Evolutionary conservation across 1,140 invertebrate species (phyloP).

Genomic region (Dinoponera quadriceps): DNA sequence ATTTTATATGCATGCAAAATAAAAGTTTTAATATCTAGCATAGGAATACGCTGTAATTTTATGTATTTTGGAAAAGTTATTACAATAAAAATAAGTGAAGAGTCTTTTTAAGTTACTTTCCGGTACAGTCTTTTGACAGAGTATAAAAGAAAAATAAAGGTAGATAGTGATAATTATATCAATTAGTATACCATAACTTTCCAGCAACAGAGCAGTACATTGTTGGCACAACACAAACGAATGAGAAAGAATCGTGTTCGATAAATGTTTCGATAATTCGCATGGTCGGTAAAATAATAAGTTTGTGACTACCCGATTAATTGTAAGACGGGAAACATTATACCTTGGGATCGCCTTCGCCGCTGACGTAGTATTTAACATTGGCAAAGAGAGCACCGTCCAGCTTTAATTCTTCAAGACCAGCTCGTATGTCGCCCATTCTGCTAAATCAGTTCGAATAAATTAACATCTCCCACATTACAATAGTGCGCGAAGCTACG

Average conservation of each 20-base stretch:
- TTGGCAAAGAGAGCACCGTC: conserved; percentile 84
- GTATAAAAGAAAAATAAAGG: too few relatives aligned
- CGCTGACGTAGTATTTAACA: conserved; percentile 90
- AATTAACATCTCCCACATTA: conserved; percentile 65
- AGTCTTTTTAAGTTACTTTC: too few relatives aligned
- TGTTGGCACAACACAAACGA: neutral
- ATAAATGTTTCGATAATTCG: neutral
- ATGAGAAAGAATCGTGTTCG: too few relatives aligned
- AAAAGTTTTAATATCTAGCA: neutral
- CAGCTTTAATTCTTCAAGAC: conserved; percentile 83
- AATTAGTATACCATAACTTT: too few relatives aligned
- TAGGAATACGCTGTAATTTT: too few relatives aligned
- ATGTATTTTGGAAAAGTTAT: too few relatives aligned
- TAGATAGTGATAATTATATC: too few relatives aligned
- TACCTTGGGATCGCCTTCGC: conserved; percentile 89
- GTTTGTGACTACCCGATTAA: neutral
- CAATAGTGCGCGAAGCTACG: conserved; percentile 31
- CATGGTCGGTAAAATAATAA: neutral
- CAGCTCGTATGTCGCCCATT: conserved; percentile 84
- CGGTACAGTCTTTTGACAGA: too few relatives aligned
- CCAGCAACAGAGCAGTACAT: too few relatives aligned
- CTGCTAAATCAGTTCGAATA: conserved; percentile 53
- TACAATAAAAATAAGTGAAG: too few relatives aligned
- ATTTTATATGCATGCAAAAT: neutral
- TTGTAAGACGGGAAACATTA: conserved; percentile 64